Conservation (phyloP, 2,113 vertebrate species). For the Megaceryle torquata region DNA sequence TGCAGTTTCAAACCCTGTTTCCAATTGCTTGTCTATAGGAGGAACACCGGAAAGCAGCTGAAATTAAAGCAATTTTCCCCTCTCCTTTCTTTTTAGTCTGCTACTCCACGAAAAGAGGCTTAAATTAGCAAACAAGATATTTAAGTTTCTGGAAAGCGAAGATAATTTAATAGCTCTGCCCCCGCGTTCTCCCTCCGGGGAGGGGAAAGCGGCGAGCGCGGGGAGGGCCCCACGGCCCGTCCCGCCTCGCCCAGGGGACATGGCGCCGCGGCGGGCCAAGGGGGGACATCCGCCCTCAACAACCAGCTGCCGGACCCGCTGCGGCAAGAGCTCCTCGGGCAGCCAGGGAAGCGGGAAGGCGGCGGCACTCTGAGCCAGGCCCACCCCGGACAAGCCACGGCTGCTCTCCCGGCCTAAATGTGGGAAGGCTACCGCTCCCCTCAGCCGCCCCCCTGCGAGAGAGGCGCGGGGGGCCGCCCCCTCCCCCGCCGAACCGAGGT, state of each 20-base stretch:
- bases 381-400: not conserved
- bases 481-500: no score
- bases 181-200: no score
- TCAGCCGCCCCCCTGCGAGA: not conserved
- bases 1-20: not conserved
- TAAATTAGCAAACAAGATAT: accelerated
- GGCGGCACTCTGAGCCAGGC: not conserved
- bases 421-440: not conserved
- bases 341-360: no score
- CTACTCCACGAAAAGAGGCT: not conserved
- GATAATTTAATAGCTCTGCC: not conserved
- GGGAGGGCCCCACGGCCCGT: accelerated
- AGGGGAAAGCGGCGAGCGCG: not conserved
- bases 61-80: not conserved
- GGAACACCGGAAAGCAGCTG: not conserved
- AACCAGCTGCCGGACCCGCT: not conserved
- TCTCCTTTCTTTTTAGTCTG: not conserved
- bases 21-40: not conserved
- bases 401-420: no score
- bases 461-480: no score
- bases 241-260: not conserved
- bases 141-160: not conserved
- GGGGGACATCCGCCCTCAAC: not conserved
- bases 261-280: no score
- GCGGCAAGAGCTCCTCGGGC: not conserved